Conservation (phyloP, 2,888 invertebrate genomes). For the Amphimallon solstitiale region DNA sequence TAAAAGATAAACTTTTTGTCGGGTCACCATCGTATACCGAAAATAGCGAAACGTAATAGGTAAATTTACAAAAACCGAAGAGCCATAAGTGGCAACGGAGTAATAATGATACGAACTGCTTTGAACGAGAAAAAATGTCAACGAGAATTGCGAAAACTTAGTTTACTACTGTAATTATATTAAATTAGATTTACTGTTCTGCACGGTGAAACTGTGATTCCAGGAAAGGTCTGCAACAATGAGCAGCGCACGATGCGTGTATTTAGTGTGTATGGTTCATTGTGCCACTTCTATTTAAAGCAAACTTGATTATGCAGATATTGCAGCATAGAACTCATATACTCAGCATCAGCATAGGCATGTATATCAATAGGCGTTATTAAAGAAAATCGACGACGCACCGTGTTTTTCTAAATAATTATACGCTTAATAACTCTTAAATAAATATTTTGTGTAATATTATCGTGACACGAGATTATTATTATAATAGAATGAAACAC, state of each 20-base stretch:
- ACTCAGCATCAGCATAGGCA: not conserved
- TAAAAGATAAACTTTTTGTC: conserved; percentile 9
- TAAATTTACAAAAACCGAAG: conserved; percentile 14
- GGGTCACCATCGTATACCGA: not conserved
- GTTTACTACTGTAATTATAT: conserved; percentile 24
- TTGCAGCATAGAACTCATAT: conserved; percentile 26
- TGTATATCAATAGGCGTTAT: conserved; percentile 5
- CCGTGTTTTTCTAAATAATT: too few relatives aligned
- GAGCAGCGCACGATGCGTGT: conserved; percentile 6
- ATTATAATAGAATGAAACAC: too few relatives aligned
- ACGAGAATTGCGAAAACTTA: conserved; percentile 25
- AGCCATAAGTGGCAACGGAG: conserved; percentile 3
- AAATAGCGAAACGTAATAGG: not conserved
- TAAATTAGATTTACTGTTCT: conserved; percentile 34
- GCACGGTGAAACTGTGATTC: conserved; percentile 28
- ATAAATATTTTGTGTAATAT: too few relatives aligned
- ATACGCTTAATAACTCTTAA: too few relatives aligned
- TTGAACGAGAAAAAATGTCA: conserved; percentile 11
- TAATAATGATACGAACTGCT: conserved; percentile 19
- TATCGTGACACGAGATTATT: too few relatives aligned
- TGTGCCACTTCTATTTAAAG: conserved; percentile 23
- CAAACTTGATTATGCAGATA: conserved; percentile 15
- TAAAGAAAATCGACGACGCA: conserved; percentile 3
- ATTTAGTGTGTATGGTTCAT: conserved; percentile 8
- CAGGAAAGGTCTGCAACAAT: conserved; percentile 24